Percentiles rank a stretch among this genome's conserved stretches.
phyloP scores from a whole-genome alignment of 2,113 vertebrate genomes.

The Eudyptes chrysolophus region DNA sequence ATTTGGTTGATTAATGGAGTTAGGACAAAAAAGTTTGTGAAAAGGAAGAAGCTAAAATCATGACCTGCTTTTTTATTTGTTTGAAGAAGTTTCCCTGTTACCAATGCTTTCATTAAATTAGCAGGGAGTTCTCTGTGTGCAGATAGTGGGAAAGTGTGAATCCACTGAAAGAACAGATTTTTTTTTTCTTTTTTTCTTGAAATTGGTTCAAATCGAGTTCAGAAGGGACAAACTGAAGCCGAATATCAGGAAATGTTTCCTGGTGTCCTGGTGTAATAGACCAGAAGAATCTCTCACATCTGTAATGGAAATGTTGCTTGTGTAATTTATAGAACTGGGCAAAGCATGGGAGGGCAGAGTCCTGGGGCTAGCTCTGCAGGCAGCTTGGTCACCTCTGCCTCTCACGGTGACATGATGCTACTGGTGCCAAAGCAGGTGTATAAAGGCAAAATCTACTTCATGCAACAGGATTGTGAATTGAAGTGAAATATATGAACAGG shows the following conservation, averaged over 20 bases:
- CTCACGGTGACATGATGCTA: not conserved
- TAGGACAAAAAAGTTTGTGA: not conserved
- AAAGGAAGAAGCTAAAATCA: not conserved
- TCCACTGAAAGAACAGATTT: not conserved
- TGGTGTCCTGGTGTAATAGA: not conserved
- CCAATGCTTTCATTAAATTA: not conserved
- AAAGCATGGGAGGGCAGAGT: not conserved
- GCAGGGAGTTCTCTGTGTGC: not conserved
- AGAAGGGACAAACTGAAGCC: not conserved
- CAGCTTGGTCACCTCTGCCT: constrained; percentile 7
- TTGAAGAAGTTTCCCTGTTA: not conserved
- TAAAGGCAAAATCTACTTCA: constrained; percentile 16
- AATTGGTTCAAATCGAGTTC: not conserved
- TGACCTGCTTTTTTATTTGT: not conserved
- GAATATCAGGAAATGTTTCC: not conserved
- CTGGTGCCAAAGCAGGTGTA: constrained; percentile 5
- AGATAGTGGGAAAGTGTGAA: not conserved
- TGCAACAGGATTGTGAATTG: constrained; percentile 25
- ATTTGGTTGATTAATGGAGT: not conserved
- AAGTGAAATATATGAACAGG: constrained; percentile 23
- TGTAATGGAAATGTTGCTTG: constrained; percentile 10
- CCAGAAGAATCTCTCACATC: not conserved
- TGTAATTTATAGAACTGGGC: not conserved
- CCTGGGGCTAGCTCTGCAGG: not conserved
- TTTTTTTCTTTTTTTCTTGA: not conserved